These are phyloP conservation scores for Cercopithecus hamlyni DNA, from an alignment of 2,797 vertebrate genomes.

Conservation along the genomic window DNA sequence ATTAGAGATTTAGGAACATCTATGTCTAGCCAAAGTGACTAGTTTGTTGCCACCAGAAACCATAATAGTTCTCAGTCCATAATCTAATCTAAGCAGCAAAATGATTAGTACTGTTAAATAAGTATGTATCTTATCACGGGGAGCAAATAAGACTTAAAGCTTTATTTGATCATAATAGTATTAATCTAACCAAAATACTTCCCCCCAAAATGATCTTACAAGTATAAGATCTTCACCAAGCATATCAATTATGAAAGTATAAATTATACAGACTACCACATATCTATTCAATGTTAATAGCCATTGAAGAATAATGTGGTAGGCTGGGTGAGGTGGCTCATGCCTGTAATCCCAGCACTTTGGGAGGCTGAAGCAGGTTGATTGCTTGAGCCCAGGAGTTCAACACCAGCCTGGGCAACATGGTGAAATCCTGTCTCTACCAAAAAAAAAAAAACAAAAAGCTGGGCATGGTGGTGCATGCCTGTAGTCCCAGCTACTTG, in stretches of 20 bases:
- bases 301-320: neutral
- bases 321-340: neutral
- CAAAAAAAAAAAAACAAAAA: neutral
- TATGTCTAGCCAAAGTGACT: neutral
- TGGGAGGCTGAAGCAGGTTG: neutral
- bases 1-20: neutral
- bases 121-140: neutral
- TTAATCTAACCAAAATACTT: constrained; percentile 25
- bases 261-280: neutral
- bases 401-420: neutral
- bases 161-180: neutral
- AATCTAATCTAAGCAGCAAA: neutral
- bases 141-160: neutral
- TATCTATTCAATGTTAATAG: neutral
- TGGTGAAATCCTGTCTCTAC: neutral
- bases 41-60: constrained; percentile 10
- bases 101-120: neutral
- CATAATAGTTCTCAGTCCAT: neutral
- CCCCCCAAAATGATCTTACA: neutral
- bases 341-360: neutral
- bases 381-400: neutral
- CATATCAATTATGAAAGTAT: neutral
- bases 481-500: neutral
- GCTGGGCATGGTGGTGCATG: neutral
- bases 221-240: neutral